These are phyloP conservation scores for Torymus aiolomorphi DNA, from an alignment of 2,888 invertebrate genomes.

Conservation along the genomic window DNA sequence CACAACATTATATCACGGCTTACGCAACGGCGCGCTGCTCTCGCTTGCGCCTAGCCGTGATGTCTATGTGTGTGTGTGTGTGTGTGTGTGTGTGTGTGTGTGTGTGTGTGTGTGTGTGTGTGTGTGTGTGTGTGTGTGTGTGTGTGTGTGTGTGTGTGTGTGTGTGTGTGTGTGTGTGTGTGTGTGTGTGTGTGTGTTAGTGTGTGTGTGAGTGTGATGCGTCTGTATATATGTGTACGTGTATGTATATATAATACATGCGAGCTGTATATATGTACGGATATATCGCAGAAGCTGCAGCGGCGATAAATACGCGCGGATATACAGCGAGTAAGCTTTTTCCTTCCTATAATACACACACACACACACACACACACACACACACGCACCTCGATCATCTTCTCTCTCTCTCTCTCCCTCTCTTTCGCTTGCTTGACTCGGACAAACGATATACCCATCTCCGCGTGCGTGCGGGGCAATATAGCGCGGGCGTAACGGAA, in stretches of 20 bases:
- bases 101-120: neutral
- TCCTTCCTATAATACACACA: no score
- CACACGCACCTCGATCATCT: no score
- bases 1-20: constrained; percentile 71
- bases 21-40: constrained; percentile 55
- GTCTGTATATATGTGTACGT: no score
- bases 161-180: neutral
- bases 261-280: no score
- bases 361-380: no score
- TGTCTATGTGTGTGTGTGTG: neutral
- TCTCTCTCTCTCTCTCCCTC: no score
- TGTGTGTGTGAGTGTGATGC: no score
- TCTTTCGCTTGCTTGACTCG: no score
- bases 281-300: no score
- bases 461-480: neutral
- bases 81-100: neutral
- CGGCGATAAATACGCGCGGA: neutral
- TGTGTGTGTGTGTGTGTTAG: neutral
- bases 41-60: neutral
- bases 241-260: neutral
- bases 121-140: neutral
- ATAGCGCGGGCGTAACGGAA: neutral
- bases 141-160: neutral
- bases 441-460: no score
- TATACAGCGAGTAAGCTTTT: neutral